These are phyloP conservation scores for Listrodromus nycthemerus DNA, from an alignment of 2,888 invertebrate species.

Conservation along the genomic window DNA sequence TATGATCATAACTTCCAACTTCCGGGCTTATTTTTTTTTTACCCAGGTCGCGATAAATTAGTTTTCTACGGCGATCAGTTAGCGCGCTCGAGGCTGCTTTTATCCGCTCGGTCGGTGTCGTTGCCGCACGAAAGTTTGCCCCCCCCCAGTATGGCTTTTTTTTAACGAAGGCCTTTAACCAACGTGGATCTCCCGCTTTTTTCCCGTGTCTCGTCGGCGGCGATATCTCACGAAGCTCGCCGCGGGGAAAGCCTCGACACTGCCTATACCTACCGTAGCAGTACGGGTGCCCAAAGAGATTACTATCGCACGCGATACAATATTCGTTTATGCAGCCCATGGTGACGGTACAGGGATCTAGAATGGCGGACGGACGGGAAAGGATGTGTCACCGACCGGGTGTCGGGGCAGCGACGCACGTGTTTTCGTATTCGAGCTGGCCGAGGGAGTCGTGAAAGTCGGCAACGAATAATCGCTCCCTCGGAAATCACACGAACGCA, in stretches of 20 bases:
- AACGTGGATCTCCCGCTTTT: slow-evolving; percentile 31
- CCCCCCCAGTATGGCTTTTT: slow-evolving; percentile 6
- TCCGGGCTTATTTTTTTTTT: slow-evolving; percentile 4
- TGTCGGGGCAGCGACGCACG: slow-evolving; percentile 53
- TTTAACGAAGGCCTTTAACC: slow-evolving; percentile 26
- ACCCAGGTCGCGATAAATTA: slow-evolving; percentile 14
- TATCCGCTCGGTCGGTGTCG: slow-evolving; percentile 31
- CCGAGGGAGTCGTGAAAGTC: slow-evolving; percentile 43
- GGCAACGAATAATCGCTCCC: slow-evolving; percentile 30
- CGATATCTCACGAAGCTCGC: slow-evolving; percentile 37
- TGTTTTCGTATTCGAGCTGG: slow-evolving; percentile 34
- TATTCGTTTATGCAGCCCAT: slow-evolving; percentile 60
- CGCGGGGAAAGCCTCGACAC: slow-evolving; percentile 27
- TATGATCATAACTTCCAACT: background rate
- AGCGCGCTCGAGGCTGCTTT: background rate
- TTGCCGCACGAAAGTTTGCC: slow-evolving; percentile 20
- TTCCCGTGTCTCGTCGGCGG: slow-evolving; percentile 11
- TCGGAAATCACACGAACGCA: slow-evolving; percentile 29
- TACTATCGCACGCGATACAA: slow-evolving; percentile 65
- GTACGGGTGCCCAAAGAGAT: slow-evolving; percentile 54
- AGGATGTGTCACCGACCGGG: slow-evolving; percentile 62
- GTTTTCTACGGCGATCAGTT: slow-evolving; percentile 11
- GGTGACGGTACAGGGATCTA: slow-evolving; percentile 52
- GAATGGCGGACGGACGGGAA: slow-evolving; percentile 53
- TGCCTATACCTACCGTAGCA: background rate